A percentile compares a stretch with the other conserved stretches of the same genome.
Evolutionary conservation across 2,113 vertebrate species (phyloP).

Genomic region (Rhipidura dahli): DNA sequence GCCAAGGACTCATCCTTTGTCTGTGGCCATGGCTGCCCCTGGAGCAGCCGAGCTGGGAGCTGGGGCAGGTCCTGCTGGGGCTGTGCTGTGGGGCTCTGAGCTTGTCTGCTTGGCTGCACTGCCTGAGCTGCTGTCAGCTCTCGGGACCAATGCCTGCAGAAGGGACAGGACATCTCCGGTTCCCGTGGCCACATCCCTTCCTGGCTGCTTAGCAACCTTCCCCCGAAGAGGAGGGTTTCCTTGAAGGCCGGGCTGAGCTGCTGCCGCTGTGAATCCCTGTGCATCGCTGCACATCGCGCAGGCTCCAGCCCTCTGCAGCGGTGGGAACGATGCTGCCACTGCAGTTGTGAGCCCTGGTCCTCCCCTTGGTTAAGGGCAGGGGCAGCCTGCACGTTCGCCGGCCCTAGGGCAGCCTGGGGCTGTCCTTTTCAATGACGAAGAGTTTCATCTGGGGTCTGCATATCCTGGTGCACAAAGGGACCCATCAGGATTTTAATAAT

Average conservation of each 20-base stretch:
- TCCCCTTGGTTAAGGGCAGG: neutral
- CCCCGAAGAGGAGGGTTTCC: slow-evolving; percentile 54
- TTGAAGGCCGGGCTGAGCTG: slow-evolving; percentile 67
- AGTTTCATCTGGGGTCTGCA: neutral
- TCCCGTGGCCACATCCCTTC: slow-evolving; percentile 53
- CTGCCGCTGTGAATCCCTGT: neutral
- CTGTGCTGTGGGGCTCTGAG: fast-evolving
- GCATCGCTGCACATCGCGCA: neutral
- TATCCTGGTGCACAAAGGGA: neutral
- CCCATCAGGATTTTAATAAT: neutral
- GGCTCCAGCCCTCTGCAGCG: neutral
- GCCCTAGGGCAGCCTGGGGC: neutral
- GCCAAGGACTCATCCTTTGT: neutral
- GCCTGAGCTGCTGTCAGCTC: slow-evolving; percentile 4
- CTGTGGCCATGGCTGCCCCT: neutral
- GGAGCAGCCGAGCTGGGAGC: neutral
- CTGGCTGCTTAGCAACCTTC: slow-evolving; percentile 79
- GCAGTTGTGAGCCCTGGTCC: neutral
- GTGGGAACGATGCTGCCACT: neutral
- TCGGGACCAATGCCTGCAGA: slow-evolving; percentile 32
- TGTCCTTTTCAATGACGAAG: neutral
- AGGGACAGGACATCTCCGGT: slow-evolving; percentile 42
- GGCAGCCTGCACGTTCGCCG: fast-evolving
- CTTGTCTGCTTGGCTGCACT: neutral
- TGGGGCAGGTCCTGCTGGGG: neutral